phyloP scores from a whole-genome alignment of 2,113 vertebrate species.

The Petrocephalus microphthalmus region DNA sequence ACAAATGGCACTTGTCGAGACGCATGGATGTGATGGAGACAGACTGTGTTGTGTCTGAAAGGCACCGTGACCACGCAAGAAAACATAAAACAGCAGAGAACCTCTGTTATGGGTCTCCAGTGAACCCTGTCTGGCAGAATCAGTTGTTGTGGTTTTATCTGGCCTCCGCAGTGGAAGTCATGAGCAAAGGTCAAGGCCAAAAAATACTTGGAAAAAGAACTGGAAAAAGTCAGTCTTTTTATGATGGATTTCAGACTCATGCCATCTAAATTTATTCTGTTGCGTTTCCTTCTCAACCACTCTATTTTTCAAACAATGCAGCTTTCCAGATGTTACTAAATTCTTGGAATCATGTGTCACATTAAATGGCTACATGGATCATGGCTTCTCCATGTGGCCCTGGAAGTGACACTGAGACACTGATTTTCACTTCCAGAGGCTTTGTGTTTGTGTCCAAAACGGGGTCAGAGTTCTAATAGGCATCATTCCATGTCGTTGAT shows the following conservation, averaged over 20 bases:
- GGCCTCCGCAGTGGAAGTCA: not conserved
- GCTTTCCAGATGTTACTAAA: slow-evolving; percentile 19
- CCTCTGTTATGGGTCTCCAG: not conserved
- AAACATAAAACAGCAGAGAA: not conserved
- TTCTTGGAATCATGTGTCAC: slow-evolving; percentile 18
- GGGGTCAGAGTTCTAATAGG: not conserved
- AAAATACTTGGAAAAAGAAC: slow-evolving; percentile 5
- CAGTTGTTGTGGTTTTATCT: not conserved
- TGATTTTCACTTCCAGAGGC: not conserved
- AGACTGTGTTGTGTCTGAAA: not conserved
- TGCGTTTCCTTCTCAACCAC: slow-evolving; percentile 11
- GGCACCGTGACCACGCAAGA: not conserved
- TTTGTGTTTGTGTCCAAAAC: not conserved
- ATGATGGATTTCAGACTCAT: slow-evolving; percentile 14
- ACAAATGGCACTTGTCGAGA: not conserved
- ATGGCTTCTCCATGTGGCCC: not conserved
- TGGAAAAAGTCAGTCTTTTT: slow-evolving; percentile 19
- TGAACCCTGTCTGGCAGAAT: slow-evolving; percentile 2
- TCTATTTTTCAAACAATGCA: slow-evolving; percentile 18
- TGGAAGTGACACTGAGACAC: not conserved
- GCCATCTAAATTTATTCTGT: slow-evolving; percentile 18
- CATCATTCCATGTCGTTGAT: not conserved
- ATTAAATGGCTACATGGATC: not conserved
- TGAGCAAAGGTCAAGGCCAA: slow-evolving; percentile 11
- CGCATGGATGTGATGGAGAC: not conserved